phyloP scores from a whole-genome alignment of 2,888 invertebrate species.

The Plemyria rubiginata region DNA sequence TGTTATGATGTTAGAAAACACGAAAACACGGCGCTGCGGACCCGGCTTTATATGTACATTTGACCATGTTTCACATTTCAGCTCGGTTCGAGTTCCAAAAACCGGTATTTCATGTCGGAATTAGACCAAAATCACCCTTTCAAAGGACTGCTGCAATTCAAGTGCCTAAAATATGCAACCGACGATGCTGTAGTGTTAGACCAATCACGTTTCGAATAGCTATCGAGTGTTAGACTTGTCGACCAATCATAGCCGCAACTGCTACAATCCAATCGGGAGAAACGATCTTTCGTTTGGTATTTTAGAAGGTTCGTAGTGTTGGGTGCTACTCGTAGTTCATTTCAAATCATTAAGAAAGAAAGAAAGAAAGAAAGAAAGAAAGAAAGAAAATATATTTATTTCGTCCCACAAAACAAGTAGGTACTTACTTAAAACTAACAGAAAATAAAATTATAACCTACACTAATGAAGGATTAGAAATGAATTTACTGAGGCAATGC shows the following conservation, averaged over 20 bases:
- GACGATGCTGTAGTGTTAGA: constrained; percentile 5
- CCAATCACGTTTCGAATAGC: constrained; percentile 28
- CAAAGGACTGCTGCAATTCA: constrained; percentile 15
- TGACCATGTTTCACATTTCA: too few species aligned
- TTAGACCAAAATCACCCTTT: constrained; percentile 28
- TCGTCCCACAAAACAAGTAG: too few species aligned
- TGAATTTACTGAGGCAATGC: background rate
- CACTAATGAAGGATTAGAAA: too few species aligned
- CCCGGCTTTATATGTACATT: too few species aligned
- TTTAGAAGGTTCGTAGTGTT: background rate
- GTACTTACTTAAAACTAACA: too few species aligned
- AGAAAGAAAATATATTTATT: too few species aligned
- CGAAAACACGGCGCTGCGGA: too few species aligned
- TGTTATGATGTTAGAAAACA: too few species aligned
- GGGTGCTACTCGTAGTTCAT: background rate
- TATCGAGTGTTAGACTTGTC: constrained; percentile 10
- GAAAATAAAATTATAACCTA: too few species aligned
- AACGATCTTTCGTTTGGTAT: constrained; percentile 14
- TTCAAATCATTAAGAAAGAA: too few species aligned
- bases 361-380: too few species aligned
- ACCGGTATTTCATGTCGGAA: constrained; percentile 16
- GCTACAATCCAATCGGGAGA: constrained; percentile 13
- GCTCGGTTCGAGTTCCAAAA: background rate
- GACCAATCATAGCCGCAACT: constrained; percentile 21
- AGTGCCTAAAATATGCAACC: constrained; percentile 29